phyloP scores from a whole-genome alignment of 2,888 invertebrate genomes.

The Apotomis capreana region DNA sequence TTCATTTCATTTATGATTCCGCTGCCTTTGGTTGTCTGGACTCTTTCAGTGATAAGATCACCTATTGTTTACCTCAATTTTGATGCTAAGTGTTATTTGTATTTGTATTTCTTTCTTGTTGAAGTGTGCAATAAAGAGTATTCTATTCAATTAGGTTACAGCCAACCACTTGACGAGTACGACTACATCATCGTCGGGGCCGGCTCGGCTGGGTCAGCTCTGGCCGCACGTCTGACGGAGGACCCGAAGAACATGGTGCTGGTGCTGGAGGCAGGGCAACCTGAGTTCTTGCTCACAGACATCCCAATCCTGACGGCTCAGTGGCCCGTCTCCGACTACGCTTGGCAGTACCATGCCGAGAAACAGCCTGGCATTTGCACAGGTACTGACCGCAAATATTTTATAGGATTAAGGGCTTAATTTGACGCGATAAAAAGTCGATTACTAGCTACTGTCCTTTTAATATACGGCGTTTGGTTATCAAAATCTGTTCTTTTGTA shows the following conservation, averaged over 20 bases:
- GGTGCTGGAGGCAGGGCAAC: constrained; percentile 85
- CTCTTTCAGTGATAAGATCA: too few species aligned
- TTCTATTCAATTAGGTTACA: constrained; percentile 54
- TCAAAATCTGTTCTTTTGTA: too few species aligned
- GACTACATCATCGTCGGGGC: constrained; percentile 88
- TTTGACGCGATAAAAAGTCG: too few species aligned
- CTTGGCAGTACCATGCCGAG: constrained; percentile 86
- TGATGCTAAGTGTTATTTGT: too few species aligned
- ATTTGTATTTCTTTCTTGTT: too few species aligned
- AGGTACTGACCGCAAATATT: constrained; percentile 52
- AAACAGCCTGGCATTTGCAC: constrained; percentile 83
- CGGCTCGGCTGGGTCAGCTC: constrained; percentile 78
- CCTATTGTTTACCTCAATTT: too few species aligned
- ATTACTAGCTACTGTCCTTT: too few species aligned
- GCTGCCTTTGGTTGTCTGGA: too few species aligned
- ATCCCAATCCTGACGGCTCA: constrained; percentile 80
- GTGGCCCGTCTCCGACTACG: constrained; percentile 83
- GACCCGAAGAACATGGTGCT: constrained; percentile 82
- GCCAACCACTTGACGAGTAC: constrained; percentile 76
- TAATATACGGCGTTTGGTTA: too few species aligned
- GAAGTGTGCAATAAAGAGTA: too few species aligned
- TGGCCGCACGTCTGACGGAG: constrained; percentile 88
- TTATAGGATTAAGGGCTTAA: too few species aligned
- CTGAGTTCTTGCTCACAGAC: constrained; percentile 80
- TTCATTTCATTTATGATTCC: too few species aligned